Evolutionary conservation across 2,888 invertebrate species (phyloP), one percentile per base, ranked within the genome.

Genomic region (Odontothrips loti): DNA sequence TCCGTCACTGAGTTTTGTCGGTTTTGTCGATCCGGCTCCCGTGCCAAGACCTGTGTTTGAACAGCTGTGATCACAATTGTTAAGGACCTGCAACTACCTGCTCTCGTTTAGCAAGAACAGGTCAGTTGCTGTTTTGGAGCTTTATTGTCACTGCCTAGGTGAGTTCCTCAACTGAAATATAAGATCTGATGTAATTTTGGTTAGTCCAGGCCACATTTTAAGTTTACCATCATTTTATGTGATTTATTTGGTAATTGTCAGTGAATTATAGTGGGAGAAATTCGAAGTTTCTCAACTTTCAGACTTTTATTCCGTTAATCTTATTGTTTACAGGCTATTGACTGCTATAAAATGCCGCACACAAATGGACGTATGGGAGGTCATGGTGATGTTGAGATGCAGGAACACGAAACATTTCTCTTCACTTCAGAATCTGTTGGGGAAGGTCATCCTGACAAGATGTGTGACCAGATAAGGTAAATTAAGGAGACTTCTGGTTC

Each of bases 361-460:
- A 75, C 68, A 10, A 75, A 75, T 75, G 68, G 68, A 9, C 68
- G 27, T 27, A 27, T 27, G 11, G 68, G 68, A 27, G 68, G 68
- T 9, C 68, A 75, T 75, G 68, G 68, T 27, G 68, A 75, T 27
- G 68, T 75, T n/a, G 85, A 85, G 83, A 75, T 75, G 68, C 68
- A 75, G 68, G 68, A 75, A 27, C 68, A 75, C 27, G 95, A 96
- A 86, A 92, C 93, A 87, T 98, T 98, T 90, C 91, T 98, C 84
- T 98, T 98, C 89, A 97, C 98, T 84, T 98, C 97, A 43, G 98
- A 98, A 90, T 97, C 97, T 81, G 98, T 98, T 85, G 97, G 97
- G 87, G 98, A 98, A 91, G 98, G 98, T 86, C 98, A 98, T 90
- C 97, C 98, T 90, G 97, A 97, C 88, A 97, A 97, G 93, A 96